These are phyloP conservation scores for Montifringilla adamsi DNA, from an alignment of 2,113 vertebrate species.

Conservation along the genomic window DNA sequence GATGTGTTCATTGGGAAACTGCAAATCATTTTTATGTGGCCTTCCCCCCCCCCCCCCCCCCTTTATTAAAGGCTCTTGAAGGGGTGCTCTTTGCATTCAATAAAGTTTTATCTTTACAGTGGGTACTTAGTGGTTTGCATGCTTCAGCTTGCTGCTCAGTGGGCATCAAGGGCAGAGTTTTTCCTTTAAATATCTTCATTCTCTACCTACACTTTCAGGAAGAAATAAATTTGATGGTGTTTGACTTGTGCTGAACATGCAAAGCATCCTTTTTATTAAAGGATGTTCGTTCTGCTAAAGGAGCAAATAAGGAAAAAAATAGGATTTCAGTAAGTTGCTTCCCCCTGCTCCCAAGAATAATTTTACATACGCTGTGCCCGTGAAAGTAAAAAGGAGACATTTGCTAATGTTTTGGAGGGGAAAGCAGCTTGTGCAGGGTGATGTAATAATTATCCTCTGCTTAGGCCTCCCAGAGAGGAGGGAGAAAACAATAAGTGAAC, in stretches of 20 bases:
- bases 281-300: neutral
- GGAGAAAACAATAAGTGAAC: neutral
- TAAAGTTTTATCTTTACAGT: neutral
- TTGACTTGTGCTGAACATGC: neutral
- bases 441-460: neutral
- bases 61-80: neutral
- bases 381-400: neutral
- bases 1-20: slow-evolving; percentile 18
- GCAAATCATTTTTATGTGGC: slow-evolving; percentile 5
- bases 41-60: neutral
- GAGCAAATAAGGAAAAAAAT: neutral
- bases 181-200: neutral
- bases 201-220: neutral
- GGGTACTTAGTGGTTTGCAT: neutral
- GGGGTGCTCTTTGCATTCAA: neutral
- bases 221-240: neutral
- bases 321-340: neutral
- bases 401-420: neutral
- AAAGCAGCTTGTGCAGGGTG: neutral
- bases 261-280: neutral
- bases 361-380: neutral
- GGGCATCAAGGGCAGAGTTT: neutral
- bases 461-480: neutral
- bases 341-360: neutral
- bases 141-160: neutral